Evolutionary conservation across 92 coral and sea anemone genomes (phyloP), one percentile per base, ranked within the genome.

Genomic region (Actinernus sp.): DNA sequence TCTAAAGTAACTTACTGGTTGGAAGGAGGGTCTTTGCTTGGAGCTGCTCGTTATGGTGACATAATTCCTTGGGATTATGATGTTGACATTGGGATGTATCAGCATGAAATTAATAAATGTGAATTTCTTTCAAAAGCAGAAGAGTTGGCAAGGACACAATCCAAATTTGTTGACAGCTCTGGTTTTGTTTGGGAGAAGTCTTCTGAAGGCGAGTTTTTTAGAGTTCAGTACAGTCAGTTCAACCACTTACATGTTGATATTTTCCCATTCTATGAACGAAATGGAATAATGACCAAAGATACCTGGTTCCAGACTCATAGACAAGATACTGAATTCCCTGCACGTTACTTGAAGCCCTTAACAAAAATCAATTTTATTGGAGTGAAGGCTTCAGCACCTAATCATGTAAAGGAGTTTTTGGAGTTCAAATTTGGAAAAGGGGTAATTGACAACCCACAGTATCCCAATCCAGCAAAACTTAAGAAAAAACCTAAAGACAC

Each of bases 41-140:
- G 99, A 19, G 99, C 99, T 3, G 99, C 91, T 6, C 75, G 99
- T 46, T 52, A 78, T 54, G 68, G 70, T 19, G 97, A 95, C 52
- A 81, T 95, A 11, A 95, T 95, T 22, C 99, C 99, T 2, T 95
- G 99, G 99, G 99, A 95, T 78, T 95, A 95, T 61, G 99, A 95
- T 47, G 82, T 91, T 2, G 99, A 95, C 39, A 84, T 95, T 71
- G 99, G 99, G 18, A 84, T 95, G 51, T 87, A 79, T 30, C 77
- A 73, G 31, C 83, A 91, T 73, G 97, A 95, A 63, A 84, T 95
- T 43, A 74, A 40, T 33, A 95, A 95, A 58, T 76, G 88, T 55
- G 79, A 88, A 7, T 86, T 64, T 71, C 97, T 90, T 3, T 69
- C 58, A 19, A 79, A 86, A 61, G 92, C 97, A 28, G 86, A 79